Conservation (phyloP, 1,140 invertebrate genomes). For the Hormaphis cornu region DNA sequence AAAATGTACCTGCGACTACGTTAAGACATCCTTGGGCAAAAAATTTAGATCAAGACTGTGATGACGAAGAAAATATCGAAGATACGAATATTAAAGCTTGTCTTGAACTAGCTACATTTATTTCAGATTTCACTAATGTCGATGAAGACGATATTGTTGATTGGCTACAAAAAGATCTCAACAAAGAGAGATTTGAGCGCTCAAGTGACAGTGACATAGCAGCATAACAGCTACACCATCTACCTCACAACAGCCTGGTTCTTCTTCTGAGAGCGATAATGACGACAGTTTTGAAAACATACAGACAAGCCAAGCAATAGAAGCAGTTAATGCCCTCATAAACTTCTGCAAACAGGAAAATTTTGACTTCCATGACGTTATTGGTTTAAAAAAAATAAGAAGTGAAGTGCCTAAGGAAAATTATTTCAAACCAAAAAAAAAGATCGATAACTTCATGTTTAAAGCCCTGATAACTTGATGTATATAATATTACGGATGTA, state of each 20-base stretch:
- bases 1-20: background rate
- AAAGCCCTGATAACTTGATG: background rate
- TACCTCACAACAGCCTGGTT: background rate
- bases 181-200: slow-evolving; percentile 6
- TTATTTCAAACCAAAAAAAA: background rate
- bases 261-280: background rate
- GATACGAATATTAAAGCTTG: background rate
- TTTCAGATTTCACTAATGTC: slow-evolving; percentile 8
- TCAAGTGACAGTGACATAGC: slow-evolving; percentile 9
- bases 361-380: background rate
- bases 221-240: background rate
- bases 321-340: background rate
- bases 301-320: background rate
- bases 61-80: slow-evolving; percentile 2
- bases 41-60: slow-evolving; percentile 3
- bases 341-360: slow-evolving; percentile 5
- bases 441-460: too few species aligned
- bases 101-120: background rate
- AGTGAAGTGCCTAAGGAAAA: background rate
- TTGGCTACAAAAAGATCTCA: slow-evolving; percentile 8
- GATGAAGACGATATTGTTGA: slow-evolving; percentile 9
- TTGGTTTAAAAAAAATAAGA: slow-evolving; percentile 8
- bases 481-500: background rate
- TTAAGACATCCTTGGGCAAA: background rate
- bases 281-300: background rate